Conservation (phyloP, 2,888 invertebrate species). For the Cartodere bifasciata region DNA sequence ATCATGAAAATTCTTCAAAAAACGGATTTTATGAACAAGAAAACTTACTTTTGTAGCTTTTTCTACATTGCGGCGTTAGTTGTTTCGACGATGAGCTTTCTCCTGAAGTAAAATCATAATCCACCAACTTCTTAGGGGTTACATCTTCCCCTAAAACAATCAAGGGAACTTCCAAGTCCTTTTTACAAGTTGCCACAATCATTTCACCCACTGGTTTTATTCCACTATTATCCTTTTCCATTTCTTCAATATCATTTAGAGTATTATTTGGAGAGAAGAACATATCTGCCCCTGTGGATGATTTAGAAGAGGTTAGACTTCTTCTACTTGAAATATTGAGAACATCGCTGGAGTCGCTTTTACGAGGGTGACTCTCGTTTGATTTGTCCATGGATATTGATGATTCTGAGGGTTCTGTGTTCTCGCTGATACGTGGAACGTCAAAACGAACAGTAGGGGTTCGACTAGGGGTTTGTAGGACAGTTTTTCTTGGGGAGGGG, state of each 20-base stretch:
- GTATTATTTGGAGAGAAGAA: constrained; percentile 23
- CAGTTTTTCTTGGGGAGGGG: too few species aligned
- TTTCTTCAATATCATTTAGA: constrained; percentile 9
- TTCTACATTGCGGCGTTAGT: constrained; percentile 21
- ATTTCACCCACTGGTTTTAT: constrained; percentile 2
- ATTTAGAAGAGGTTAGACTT: constrained; percentile 11
- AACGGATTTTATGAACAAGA: too few species aligned
- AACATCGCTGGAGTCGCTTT: too few species aligned
- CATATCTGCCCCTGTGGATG: constrained; percentile 16
- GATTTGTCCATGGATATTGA: too few species aligned
- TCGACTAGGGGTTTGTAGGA: too few species aligned
- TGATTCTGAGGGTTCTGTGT: too few species aligned
- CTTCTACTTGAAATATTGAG: too few species aligned
- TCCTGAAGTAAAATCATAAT: constrained; percentile 7
- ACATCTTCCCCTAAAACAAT: too few species aligned
- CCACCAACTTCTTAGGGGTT: constrained; percentile 5
- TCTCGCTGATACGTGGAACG: constrained; percentile 9
- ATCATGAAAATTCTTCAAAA: too few species aligned
- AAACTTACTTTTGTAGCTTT: constrained; percentile 25
- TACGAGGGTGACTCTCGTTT: too few species aligned
- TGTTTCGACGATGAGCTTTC: constrained; percentile 6
- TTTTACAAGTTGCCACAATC: too few species aligned
- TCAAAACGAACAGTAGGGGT: constrained; percentile 14
- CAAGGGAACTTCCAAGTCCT: too few species aligned
- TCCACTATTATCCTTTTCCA: constrained; percentile 3